Percentiles rank a stretch among this genome's conserved stretches.
Evolutionary conservation across 2,888 invertebrate species (phyloP).

Genomic region (Agonopterix heracliana): DNA sequence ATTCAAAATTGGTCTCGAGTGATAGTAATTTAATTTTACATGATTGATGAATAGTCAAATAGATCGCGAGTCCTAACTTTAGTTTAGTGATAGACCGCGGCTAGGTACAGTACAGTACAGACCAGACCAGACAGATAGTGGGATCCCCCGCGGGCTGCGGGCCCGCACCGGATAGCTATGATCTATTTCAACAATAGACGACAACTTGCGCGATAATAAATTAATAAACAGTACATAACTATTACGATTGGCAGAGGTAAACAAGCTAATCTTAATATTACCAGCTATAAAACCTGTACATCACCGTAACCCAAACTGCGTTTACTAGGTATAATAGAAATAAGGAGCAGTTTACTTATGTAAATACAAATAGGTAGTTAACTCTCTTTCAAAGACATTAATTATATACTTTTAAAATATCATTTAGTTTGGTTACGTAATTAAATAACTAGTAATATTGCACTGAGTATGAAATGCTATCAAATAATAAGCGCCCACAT

Average conservation of each 20-base stretch:
- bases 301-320: slow-evolving; percentile 71
- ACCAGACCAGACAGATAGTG: slow-evolving; percentile 6
- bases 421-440: slow-evolving; percentile 78
- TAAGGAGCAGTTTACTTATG: slow-evolving; percentile 65
- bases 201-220: slow-evolving; percentile 70
- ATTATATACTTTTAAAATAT: slow-evolving; percentile 70
- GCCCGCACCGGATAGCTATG: slow-evolving; percentile 69
- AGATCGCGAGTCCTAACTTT: background rate
- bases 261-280: slow-evolving; percentile 74
- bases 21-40: slow-evolving; percentile 57
- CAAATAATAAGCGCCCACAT: slow-evolving; percentile 75
- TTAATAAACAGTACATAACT: slow-evolving; percentile 66
- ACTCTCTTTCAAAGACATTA: slow-evolving; percentile 69
- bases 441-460: slow-evolving; percentile 78
- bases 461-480: slow-evolving; percentile 77
- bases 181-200: slow-evolving; percentile 72
- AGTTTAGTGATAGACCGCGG: background rate
- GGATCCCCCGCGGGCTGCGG: slow-evolving; percentile 18
- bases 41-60: slow-evolving; percentile 53
- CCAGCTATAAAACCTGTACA: slow-evolving; percentile 75
- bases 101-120: background rate
- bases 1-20: slow-evolving; percentile 73
- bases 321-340: slow-evolving; percentile 61
- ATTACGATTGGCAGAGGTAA: slow-evolving; percentile 76
- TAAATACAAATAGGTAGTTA: slow-evolving; percentile 72